These are phyloP conservation scores for Hoplodrina ambigua DNA, from an alignment of 2,888 invertebrate species.

Conservation along the genomic window DNA sequence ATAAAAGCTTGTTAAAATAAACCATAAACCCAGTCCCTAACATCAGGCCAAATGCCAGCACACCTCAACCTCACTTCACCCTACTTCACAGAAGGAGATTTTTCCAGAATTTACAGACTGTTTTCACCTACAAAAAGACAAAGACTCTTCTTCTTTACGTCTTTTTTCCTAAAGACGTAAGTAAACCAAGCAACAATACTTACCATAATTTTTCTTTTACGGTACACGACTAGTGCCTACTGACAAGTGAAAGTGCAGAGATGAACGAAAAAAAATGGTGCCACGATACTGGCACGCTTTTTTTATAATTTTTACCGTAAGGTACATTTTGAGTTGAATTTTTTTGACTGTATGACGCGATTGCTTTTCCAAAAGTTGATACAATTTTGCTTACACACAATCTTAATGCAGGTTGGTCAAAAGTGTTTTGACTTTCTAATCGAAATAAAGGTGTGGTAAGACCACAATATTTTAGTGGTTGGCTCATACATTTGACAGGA, in stretches of 20 bases:
- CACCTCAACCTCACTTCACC: no score
- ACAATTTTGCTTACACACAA: not conserved
- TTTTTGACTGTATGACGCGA: not conserved
- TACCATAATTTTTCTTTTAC: conserved; percentile 34
- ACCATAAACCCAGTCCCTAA: no score
- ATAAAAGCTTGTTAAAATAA: no score
- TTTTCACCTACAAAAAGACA: not conserved
- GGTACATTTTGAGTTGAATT: not conserved
- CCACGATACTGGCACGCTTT: conserved; percentile 41
- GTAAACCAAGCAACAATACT: conserved; percentile 5
- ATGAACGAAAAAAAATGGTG: conserved; percentile 53
- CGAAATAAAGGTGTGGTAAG: no score
- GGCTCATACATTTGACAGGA: no score
- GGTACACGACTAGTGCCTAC: conserved; percentile 2
- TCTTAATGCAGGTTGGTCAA: not conserved
- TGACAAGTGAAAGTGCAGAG: conserved; percentile 53
- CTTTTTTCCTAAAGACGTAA: no score
- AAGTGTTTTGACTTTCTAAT: no score
- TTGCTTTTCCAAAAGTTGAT: not conserved
- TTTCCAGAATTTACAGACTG: no score
- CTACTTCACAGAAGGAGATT: no score
- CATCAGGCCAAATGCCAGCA: no score
- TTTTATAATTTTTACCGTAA: conserved; percentile 45
- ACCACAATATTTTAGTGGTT: no score
- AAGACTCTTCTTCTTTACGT: not conserved